These are phyloP conservation scores for Sapayoa aenigma DNA, from an alignment of 2,113 vertebrate species.

Conservation along the genomic window DNA sequence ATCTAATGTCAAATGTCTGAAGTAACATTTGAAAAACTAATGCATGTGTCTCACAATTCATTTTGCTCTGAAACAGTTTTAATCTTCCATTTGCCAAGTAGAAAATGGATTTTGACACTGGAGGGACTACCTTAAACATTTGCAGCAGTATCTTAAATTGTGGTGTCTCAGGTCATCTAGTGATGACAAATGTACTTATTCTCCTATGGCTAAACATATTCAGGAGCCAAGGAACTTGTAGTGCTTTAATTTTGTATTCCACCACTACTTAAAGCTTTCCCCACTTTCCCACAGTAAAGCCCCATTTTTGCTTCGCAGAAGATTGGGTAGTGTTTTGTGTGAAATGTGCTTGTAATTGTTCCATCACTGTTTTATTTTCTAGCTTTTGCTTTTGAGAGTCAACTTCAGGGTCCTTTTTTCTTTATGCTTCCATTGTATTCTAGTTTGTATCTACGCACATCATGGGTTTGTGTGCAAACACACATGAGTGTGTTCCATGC, in stretches of 20 bases:
- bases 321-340: background rate
- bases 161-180: background rate
- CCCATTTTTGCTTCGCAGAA: background rate
- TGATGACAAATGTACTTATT: background rate
- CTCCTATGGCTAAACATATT: background rate
- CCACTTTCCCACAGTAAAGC: background rate
- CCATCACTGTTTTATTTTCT: background rate
- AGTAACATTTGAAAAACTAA: conserved; percentile 4
- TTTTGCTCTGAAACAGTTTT: conserved; percentile 12
- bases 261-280: background rate
- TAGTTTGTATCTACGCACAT: background rate
- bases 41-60: background rate
- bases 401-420: background rate
- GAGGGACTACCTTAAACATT: background rate
- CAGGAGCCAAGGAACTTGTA: background rate
- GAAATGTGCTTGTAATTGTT: background rate
- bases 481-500: background rate
- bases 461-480: background rate
- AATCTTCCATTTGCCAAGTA: background rate
- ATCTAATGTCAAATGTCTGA: background rate
- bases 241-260: background rate
- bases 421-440: background rate
- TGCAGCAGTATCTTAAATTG: conserved; percentile 32
- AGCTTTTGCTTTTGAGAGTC: background rate
- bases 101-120: conserved; percentile 21